Conservation (phyloP, 2,888 invertebrate genomes). For the Cataglyphis livida region DNA sequence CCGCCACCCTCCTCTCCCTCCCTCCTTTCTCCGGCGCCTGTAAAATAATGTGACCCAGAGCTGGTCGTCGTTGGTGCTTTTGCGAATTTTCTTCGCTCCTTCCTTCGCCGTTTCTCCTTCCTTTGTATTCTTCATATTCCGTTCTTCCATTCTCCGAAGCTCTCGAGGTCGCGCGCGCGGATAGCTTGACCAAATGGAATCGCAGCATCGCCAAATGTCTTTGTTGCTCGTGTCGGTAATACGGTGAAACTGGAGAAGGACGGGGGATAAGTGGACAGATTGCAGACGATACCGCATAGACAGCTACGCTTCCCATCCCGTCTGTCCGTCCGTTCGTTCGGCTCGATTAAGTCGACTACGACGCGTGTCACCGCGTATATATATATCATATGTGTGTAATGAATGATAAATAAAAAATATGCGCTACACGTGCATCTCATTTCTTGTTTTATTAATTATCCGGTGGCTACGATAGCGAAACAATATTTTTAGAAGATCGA, state of each 20-base stretch:
- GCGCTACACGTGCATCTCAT: constrained; percentile 13
- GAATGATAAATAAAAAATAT: constrained; percentile 5
- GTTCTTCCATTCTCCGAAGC: background rate
- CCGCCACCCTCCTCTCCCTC: no score
- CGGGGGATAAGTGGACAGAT: constrained; percentile 71
- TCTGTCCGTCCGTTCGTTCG: background rate
- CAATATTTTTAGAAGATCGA: constrained; percentile 39
- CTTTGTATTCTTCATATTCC: constrained; percentile 8
- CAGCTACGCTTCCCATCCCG: constrained; percentile 30
- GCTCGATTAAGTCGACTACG: background rate
- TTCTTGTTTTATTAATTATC: constrained; percentile 18
- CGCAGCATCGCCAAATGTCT: constrained; percentile 72
- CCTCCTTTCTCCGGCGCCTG: constrained; percentile 6
- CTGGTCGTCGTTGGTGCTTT: constrained; percentile 15
- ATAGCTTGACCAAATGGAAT: constrained; percentile 66
- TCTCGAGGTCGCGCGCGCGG: constrained; percentile 39
- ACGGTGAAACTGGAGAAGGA: background rate
- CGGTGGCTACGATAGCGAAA: background rate
- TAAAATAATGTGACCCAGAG: constrained; percentile 26
- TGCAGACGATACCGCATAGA: constrained; percentile 65
- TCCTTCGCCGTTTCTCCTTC: constrained; percentile 34
- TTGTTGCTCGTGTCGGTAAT: constrained; percentile 66
- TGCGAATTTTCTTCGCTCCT: constrained; percentile 48
- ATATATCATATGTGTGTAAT: no score
- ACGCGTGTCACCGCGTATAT: constrained; percentile 20